Evolutionary conservation across 2,797 vertebrate species (phyloP), one percentile per base, ranked within the genome.

Genomic region (Lindbergichthys nudifrons): DNA sequence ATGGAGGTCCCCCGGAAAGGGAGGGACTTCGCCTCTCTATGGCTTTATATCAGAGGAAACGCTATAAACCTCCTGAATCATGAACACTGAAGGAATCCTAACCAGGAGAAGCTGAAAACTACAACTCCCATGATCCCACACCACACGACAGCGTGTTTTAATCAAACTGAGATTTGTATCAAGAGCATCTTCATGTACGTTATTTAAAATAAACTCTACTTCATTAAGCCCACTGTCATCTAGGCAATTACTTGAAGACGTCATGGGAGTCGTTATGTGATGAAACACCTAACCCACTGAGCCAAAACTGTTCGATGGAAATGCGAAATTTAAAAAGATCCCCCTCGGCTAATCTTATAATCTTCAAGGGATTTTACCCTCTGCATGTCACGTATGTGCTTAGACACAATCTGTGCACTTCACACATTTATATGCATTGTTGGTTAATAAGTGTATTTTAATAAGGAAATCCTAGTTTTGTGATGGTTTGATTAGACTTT

Each of bases 321-420:
- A 86, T 77, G 70, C 61, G 54, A 79, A 76, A 88, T 87, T 82
- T 66, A 81, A 73, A 77, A 68, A 56, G 8, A 1, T 53, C 65
- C 48, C 65, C 74, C 64, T 56, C 45, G 8, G 72, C 75, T 88
- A 84, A 91, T 92, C 84, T 85, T 41, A 51, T 88, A 82, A 89
- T 85, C 77, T 63, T 78, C 26, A 74, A 77, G 57, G 46, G 47
- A 50, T 70, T 82, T 78, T 48, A 77, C 64, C 56, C 19, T 69
- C 53, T 46, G 67, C 62, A 72, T 79, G 77, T 79, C 79, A 65
- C 78, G 85, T 6, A 56, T 62, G 32, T 18, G 21, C 67, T 75
- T 53, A 7, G 47, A 74, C 57, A n/a, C 56, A 64, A 26, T 50
- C 71, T 60, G 63, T 0, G 15, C 14, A 16, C 41, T 21, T 74